Evolutionary conservation across 2,888 invertebrate genomes (phyloP).

Genomic region (Dasypolia templi): DNA sequence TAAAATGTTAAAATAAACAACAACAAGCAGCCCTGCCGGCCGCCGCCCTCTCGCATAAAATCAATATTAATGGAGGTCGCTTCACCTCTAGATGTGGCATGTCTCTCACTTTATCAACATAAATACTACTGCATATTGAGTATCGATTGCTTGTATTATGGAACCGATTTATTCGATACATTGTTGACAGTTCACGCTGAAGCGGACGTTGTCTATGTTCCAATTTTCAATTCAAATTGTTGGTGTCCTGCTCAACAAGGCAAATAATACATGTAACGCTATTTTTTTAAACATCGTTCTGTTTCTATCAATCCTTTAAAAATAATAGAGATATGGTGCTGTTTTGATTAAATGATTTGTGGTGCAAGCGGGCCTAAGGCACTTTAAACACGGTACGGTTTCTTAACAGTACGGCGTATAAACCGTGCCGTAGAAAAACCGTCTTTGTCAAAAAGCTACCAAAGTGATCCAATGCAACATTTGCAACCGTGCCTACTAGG

Average conservation of each 20-base stretch:
- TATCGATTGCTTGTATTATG: conserved; percentile 30
- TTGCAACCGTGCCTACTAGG: too few relatives aligned
- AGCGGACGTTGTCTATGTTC: not conserved
- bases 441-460: too few relatives aligned
- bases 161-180: conserved; percentile 2
- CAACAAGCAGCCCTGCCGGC: conserved; percentile 74
- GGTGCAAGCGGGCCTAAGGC: too few relatives aligned
- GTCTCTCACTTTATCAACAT: conserved; percentile 64
- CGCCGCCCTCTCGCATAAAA: conserved; percentile 81
- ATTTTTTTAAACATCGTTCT: too few relatives aligned
- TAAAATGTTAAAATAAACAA: conserved; percentile 39
- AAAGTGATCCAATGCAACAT: too few relatives aligned
- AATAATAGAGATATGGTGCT: too few relatives aligned
- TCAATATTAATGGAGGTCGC: conserved; percentile 86
- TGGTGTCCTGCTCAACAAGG: not conserved
- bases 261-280: too few relatives aligned
- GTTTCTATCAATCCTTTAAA: too few relatives aligned
- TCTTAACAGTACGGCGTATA: too few relatives aligned
- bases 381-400: too few relatives aligned
- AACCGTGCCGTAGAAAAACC: too few relatives aligned
- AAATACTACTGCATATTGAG: conserved; percentile 62
- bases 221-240: conserved; percentile 10
- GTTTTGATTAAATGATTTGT: too few relatives aligned
- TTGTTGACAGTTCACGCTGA: not conserved
- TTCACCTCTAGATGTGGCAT: conserved; percentile 62